phyloP scores from a whole-genome alignment of 2,113 vertebrate genomes.

The Sylvietta virens region DNA sequence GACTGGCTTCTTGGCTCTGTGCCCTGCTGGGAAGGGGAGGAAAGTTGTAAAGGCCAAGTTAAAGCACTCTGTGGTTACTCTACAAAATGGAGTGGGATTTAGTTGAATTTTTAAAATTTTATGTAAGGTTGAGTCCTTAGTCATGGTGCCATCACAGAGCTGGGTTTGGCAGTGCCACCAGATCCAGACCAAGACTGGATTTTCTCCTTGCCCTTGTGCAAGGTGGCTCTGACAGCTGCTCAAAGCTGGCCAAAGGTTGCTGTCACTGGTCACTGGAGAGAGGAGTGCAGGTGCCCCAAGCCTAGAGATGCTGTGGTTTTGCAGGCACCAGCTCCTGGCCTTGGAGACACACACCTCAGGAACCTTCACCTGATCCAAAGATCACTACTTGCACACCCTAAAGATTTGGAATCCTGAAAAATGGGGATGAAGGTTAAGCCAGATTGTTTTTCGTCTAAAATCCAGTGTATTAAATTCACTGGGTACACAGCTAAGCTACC shows the following conservation, averaged over 20 bases:
- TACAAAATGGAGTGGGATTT: background rate
- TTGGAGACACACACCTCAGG: fast-evolving
- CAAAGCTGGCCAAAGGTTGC: background rate
- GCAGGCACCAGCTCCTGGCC: background rate
- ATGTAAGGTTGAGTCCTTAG: background rate
- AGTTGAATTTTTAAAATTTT: background rate
- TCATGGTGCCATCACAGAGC: background rate
- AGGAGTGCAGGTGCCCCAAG: background rate
- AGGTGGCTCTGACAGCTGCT: background rate
- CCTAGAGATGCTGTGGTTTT: fast-evolving
- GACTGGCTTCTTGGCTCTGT: background rate
- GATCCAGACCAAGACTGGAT: background rate
- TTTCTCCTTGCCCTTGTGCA: background rate
- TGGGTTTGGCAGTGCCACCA: background rate
- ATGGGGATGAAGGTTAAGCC: background rate
- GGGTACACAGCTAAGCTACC: background rate
- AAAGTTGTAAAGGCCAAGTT: background rate
- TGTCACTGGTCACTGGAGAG: background rate
- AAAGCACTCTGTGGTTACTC: background rate
- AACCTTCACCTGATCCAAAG: background rate
- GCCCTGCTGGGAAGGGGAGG: background rate
- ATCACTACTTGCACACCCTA: background rate
- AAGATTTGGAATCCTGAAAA: background rate
- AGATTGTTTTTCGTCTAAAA: background rate
- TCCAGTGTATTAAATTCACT: background rate